Evolutionary conservation across 2,888 invertebrate genomes (phyloP).

Genomic region (Luffia ferchaultella): DNA sequence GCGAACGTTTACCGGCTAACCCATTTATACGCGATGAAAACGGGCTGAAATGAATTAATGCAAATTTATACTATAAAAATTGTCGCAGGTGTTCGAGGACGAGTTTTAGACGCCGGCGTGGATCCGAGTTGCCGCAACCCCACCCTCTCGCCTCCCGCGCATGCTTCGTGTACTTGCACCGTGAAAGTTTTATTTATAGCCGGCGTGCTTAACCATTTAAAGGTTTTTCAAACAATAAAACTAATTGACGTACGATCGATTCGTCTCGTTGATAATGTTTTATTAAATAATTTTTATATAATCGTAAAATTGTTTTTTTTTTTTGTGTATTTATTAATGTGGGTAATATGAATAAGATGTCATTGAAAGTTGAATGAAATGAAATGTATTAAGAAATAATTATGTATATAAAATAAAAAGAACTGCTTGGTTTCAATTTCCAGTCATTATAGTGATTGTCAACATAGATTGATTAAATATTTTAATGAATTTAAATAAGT

Average conservation of each 20-base stretch:
- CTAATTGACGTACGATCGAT: not conserved
- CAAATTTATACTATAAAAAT: slow-evolving; percentile 67
- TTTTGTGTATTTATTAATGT: no score
- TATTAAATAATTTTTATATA: no score
- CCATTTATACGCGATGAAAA: slow-evolving; percentile 61
- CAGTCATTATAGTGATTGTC: no score
- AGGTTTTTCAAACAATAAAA: not conserved
- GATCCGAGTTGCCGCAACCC: not conserved
- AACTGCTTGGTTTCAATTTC: no score
- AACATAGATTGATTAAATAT: no score
- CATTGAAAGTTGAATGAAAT: no score
- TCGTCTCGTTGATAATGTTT: not conserved
- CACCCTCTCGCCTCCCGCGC: not conserved
- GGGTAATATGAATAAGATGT: no score
- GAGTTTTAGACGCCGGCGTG: slow-evolving; percentile 36
- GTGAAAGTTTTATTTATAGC: slow-evolving; percentile 60
- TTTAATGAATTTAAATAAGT: no score
- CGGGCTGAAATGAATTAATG: slow-evolving; percentile 66
- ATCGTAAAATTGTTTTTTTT: no score
- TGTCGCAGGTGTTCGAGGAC: slow-evolving; percentile 62
- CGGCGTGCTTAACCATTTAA: slow-evolving; percentile 3
- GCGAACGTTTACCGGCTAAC: slow-evolving; percentile 62
- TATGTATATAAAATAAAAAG: no score
- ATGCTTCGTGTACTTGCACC: slow-evolving; percentile 25
- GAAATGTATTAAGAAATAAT: no score